Evolutionary conservation across 2,888 invertebrate species (phyloP).

Genomic region (Harpalus rufipes): DNA sequence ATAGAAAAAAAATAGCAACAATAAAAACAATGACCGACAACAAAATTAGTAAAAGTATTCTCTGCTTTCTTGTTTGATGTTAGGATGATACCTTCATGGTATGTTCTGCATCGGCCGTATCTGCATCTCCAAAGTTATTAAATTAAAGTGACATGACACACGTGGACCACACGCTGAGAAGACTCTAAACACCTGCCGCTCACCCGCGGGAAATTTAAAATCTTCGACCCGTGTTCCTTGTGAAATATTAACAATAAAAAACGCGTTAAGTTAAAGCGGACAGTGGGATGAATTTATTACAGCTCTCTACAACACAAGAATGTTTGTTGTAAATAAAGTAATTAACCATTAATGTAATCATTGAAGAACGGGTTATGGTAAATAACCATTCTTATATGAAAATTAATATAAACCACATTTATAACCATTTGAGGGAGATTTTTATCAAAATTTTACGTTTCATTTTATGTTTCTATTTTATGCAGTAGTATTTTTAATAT

Average conservation of each 20-base stretch:
- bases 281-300: slow-evolving; percentile 36
- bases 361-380: slow-evolving; percentile 8
- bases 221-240: slow-evolving; percentile 23
- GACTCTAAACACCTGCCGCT: slow-evolving; percentile 40
- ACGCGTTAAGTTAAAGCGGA: slow-evolving; percentile 40
- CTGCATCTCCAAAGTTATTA: slow-evolving; percentile 40
- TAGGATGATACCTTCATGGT: not conserved
- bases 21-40: no score
- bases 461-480: slow-evolving; percentile 41
- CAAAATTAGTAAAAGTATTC: no score
- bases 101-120: not conserved
- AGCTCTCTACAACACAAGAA: not conserved
- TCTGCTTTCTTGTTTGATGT: not conserved
- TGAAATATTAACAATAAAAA: slow-evolving; percentile 63
- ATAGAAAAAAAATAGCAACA: no score
- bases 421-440: slow-evolving; percentile 5
- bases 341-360: not conserved
- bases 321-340: slow-evolving; percentile 17
- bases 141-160: slow-evolving; percentile 50
- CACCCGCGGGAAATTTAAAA: slow-evolving; percentile 48
- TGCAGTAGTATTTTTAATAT: slow-evolving; percentile 43
- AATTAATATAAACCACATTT: slow-evolving; percentile 1
- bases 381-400: slow-evolving; percentile 26
- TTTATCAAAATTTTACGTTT: slow-evolving; percentile 35
- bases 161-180: slow-evolving; percentile 33